Base-by-base conservation (phyloP, 1,140 invertebrate species). In the Sarcophaga peregrina region DNA sequence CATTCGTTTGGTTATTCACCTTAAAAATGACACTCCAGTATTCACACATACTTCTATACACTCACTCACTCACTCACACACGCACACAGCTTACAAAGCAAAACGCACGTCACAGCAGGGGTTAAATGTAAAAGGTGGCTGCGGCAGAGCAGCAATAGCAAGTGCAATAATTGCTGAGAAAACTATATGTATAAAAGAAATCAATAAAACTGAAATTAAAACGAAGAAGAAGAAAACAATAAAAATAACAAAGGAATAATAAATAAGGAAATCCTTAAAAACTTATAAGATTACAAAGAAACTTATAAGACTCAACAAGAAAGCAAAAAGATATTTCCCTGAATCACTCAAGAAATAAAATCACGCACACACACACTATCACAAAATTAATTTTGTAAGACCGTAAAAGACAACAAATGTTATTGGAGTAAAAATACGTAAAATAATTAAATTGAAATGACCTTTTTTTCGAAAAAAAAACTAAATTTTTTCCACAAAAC, bases 101-200 rank as follows among this genome's bases (percentile, higher is more conserved):
- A 37, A 37, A 68, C 62, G 17, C 62, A 20, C 62, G 17, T 17
- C 75, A 78, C 47, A 50, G 75, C 75, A 78, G 75, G 75, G 75
- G 75, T 78, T 78, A 78, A 78, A 78, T 78, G 75, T 78, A 78
- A 78, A 78, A 78, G 47, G 47, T 78, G 75, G 75, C 75, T 20
- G n/a, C 47, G 17, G 9, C 46, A 50, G n/a, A 78, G 48, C 47
- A 72, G 13, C 62, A 20, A 17, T 9, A 78, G 48, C 75, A 78
- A 78, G 75, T 78, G 75, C 75, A 78, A 78, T 78, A 76, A 48
- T 48, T 50, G n/a, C 50, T 17, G 17, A 78, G 48, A 47, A 76
- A 47, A 20, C 25, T 37, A 37, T 37, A 37, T 37, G 25, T 37
- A 37, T 37, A 17, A 20, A 52, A 8, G 48, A 78, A 68, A 78